A percentile compares a stretch with the other conserved stretches of the same genome.
Conservation (phyloP, 2,113 vertebrate species). For the Malurus alboscapulatus region DNA sequence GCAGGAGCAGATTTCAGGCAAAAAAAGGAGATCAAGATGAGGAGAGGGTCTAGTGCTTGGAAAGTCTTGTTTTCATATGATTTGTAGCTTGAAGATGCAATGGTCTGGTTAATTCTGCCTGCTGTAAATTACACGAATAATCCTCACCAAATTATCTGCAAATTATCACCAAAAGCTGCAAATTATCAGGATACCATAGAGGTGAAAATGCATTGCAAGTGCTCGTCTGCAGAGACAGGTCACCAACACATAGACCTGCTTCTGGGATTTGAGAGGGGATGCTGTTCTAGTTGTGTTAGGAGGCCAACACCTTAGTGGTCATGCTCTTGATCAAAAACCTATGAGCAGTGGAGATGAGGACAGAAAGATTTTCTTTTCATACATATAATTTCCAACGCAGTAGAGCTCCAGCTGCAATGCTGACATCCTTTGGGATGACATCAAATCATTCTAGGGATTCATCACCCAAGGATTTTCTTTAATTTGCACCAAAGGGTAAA, state of each 20-base stretch:
- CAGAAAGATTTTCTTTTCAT: background rate
- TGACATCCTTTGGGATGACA: background rate
- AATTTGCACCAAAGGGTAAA: background rate
- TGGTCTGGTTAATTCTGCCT: background rate
- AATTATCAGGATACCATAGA: background rate
- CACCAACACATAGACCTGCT: background rate
- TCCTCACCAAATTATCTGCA: background rate
- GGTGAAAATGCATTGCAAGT: background rate
- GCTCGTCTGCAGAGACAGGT: accelerated
- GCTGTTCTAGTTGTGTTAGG: background rate
- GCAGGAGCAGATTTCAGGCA: background rate
- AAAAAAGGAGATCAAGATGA: background rate
- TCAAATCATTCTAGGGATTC: background rate
- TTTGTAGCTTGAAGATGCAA: background rate
- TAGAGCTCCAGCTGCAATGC: background rate
- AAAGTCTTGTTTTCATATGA: background rate
- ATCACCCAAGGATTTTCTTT: background rate
- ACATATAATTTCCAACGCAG: background rate
- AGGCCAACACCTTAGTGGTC: background rate
- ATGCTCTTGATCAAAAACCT: background rate
- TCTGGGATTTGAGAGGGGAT: background rate
- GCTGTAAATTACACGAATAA: background rate
- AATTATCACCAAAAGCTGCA: background rate
- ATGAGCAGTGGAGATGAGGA: background rate
- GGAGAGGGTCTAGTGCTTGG: background rate